Evolutionary conservation across 2,888 invertebrate species (phyloP).

Genomic region (Bombylius major): DNA sequence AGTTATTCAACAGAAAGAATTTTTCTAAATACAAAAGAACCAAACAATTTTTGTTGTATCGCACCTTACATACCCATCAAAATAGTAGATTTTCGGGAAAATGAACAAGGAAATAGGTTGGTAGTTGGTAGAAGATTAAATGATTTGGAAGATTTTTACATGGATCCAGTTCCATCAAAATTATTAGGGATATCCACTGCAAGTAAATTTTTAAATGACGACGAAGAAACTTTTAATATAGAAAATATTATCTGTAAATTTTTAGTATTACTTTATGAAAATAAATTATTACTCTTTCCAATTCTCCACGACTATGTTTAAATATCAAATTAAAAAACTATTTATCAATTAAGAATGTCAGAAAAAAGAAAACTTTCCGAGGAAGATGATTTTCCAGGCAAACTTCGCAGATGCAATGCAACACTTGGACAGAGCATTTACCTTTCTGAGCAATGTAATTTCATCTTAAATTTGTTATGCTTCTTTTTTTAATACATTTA

Average conservation of each 20-base stretch:
- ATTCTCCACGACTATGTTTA: too few species aligned
- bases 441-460: too few species aligned
- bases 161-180: background rate
- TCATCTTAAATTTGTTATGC: too few species aligned
- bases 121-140: background rate
- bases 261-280: background rate
- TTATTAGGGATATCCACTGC: background rate
- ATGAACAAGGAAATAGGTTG: background rate
- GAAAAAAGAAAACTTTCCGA: too few species aligned
- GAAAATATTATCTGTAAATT: background rate
- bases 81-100: slow-evolving; percentile 1
- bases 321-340: too few species aligned
- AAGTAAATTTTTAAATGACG: background rate
- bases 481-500: too few species aligned
- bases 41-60: slow-evolving; percentile 3
- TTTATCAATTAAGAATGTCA: too few species aligned
- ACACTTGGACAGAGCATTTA: too few species aligned
- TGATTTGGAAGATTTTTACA: background rate
- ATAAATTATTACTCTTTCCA: background rate
- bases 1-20: background rate
- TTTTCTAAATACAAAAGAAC: background rate
- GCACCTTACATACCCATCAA: background rate
- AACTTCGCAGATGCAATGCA: too few species aligned
- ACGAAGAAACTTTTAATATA: background rate
- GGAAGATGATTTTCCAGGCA: too few species aligned